Percentiles rank a stretch among this genome's conserved stretches.
These are phyloP conservation scores for Aphyosemion australe DNA, from an alignment of 2,113 vertebrate genomes.

Conservation along the genomic window DNA sequence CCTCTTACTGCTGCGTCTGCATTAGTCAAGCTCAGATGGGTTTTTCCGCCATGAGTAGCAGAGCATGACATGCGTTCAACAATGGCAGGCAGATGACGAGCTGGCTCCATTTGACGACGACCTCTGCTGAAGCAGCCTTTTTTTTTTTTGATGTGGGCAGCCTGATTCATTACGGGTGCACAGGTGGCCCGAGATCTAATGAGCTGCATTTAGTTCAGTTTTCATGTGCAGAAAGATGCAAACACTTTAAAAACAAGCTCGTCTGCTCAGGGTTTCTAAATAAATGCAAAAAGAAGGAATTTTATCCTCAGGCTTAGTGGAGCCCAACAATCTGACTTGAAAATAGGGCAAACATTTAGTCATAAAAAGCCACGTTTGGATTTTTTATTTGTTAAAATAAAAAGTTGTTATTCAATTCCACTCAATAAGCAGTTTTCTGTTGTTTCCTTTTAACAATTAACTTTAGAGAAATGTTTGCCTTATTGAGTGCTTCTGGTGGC, in stretches of 20 bases:
- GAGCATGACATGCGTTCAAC: slow-evolving; percentile 82
- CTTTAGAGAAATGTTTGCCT: neutral
- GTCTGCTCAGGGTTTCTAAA: neutral
- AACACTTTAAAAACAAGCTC: slow-evolving; percentile 7
- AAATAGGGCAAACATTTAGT: neutral
- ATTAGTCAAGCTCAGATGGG: slow-evolving; percentile 74
- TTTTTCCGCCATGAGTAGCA: slow-evolving; percentile 73
- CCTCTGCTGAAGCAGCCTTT: slow-evolving; percentile 37
- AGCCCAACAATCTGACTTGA: neutral
- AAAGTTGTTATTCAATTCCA: neutral
- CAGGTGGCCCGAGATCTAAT: slow-evolving; percentile 69
- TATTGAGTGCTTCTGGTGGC: slow-evolving; percentile 16
- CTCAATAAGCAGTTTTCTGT: neutral
- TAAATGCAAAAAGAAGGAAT: neutral
- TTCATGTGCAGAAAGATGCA: slow-evolving; percentile 16
- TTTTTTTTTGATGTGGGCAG: slow-evolving; percentile 42
- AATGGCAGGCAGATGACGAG: slow-evolving; percentile 73
- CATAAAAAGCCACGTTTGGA: neutral
- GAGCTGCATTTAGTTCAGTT: slow-evolving; percentile 46
- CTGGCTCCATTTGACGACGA: slow-evolving; percentile 65
- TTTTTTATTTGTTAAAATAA: neutral
- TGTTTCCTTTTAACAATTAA: neutral
- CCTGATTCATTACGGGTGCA: slow-evolving; percentile 58
- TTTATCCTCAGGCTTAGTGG: neutral
- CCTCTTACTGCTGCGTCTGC: slow-evolving; percentile 71